phyloP scores from a whole-genome alignment of 2,113 vertebrate species.

The Oenanthe melanoleuca region DNA sequence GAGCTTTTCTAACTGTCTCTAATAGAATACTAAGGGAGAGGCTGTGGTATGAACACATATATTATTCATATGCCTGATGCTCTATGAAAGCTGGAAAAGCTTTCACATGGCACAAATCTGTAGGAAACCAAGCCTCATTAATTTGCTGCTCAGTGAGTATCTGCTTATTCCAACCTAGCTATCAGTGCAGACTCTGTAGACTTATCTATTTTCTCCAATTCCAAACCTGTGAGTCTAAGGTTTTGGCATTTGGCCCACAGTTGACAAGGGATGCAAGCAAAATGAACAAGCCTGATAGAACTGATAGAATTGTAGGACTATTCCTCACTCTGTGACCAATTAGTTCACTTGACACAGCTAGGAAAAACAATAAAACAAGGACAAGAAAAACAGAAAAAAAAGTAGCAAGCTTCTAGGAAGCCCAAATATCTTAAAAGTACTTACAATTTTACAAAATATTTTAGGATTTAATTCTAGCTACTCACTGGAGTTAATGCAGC shows the following conservation, averaged over 20 bases:
- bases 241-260: background rate
- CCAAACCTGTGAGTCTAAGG: background rate
- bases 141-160: background rate
- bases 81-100: background rate
- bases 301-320: background rate
- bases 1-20: background rate
- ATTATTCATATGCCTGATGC: conserved; percentile 36
- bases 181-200: background rate
- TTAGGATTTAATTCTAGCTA: background rate
- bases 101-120: background rate
- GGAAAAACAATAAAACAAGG: background rate
- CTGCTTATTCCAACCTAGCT: background rate
- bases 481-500: background rate
- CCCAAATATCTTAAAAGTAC: background rate
- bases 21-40: background rate
- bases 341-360: background rate
- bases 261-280: background rate
- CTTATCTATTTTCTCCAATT: background rate
- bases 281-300: background rate
- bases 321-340: background rate
- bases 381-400: background rate
- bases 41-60: background rate
- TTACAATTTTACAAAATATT: background rate
- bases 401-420: background rate
- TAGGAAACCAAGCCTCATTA: background rate